These are phyloP conservation scores for Alouatta palliata DNA, from an alignment of 2,113 vertebrate species.

Conservation along the genomic window DNA sequence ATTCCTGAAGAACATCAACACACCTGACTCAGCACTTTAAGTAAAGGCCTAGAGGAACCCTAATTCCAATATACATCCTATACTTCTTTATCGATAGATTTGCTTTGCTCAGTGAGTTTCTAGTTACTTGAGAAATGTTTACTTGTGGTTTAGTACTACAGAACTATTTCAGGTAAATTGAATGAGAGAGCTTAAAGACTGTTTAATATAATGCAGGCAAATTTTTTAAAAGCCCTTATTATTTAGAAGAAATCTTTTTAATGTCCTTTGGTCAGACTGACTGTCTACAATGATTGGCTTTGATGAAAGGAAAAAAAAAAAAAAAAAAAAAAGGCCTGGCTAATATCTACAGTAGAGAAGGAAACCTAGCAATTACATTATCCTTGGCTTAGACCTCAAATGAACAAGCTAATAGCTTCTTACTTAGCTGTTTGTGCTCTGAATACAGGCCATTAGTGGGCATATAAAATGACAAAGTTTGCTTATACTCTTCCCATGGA, in stretches of 20 bases:
- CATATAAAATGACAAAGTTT: slow-evolving; percentile 52
- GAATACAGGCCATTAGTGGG: slow-evolving; percentile 45
- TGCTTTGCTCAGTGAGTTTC: not conserved
- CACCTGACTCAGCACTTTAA: slow-evolving; percentile 8
- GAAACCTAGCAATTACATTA: slow-evolving; percentile 65
- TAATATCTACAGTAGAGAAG: slow-evolving; percentile 15
- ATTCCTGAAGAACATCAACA: not conserved
- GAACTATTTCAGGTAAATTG: slow-evolving; percentile 61
- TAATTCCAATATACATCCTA: not conserved
- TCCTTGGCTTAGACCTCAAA: slow-evolving; percentile 50
- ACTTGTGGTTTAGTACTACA: slow-evolving; percentile 26
- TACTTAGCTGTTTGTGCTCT: slow-evolving; percentile 52
- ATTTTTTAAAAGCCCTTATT: slow-evolving; percentile 76
- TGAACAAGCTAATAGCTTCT: slow-evolving; percentile 68
- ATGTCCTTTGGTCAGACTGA: slow-evolving; percentile 74
- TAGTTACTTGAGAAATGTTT: slow-evolving; percentile 31
- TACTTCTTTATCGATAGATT: not conserved
- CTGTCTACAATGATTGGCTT: slow-evolving; percentile 73
- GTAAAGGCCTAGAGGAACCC: not conserved
- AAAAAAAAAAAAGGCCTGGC: not conserved
- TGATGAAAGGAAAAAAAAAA: not conserved
- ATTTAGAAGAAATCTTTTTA: slow-evolving; percentile 72
- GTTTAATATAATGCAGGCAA: slow-evolving; percentile 69
- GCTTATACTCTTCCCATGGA: not conserved
- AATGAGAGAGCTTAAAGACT: slow-evolving; percentile 65